Evolutionary conservation across 2,113 vertebrate genomes (phyloP), one percentile per base, ranked within the genome.

Genomic region (Lycocorax pyrrhopterus): DNA sequence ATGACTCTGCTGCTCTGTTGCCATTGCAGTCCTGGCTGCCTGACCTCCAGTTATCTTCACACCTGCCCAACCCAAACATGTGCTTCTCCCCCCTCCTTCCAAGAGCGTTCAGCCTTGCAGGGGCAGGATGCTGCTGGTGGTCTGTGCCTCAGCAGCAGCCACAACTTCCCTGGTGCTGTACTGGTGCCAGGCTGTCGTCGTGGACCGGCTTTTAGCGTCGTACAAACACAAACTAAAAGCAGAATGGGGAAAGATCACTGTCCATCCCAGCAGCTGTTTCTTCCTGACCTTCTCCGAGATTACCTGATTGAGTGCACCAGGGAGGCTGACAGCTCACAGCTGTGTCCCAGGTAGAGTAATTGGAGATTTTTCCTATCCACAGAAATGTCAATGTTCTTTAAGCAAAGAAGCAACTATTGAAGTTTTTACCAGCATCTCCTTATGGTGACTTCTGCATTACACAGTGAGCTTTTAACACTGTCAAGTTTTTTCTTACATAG

Each of bases 211-310:
- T 16, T 55, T 5, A 26, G 68, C 62, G 63, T 59, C 13, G 4
- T 13, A 3, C 43, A 53, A 67, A 64, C 22, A 30, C 43, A 32
- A 18, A 59, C 19, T 23, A 33, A 39, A 64, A 39, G 12, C 3
- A 13, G 51, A 15, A 30, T 0, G 3, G 47, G 43, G 12, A 5
- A 20, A 63, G 37, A 35, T 41, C 1, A 0, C 35, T 1, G 1
- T n/a, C 75, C 53, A n/a, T 18, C 5, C 23, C 16, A 30, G 30
- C 37, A 66, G 76, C 53, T 71, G 1, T 69, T 87, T 53, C 43
- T 60, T 62, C 35, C 69, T 60, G 78, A 46, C 56, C 78, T 79
- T 56, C 32, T 69, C 44, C 4, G 60, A 64, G 49, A 26, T 44
- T 39, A 33, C 21, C 62, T 81, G 84, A 44, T 6, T 11, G 84